Percentiles rank a stretch among this genome's conserved stretches.
These are phyloP conservation scores for Hoplostethus mediterraneus DNA, from an alignment of 2,797 vertebrate genomes.

Conservation along the genomic window DNA sequence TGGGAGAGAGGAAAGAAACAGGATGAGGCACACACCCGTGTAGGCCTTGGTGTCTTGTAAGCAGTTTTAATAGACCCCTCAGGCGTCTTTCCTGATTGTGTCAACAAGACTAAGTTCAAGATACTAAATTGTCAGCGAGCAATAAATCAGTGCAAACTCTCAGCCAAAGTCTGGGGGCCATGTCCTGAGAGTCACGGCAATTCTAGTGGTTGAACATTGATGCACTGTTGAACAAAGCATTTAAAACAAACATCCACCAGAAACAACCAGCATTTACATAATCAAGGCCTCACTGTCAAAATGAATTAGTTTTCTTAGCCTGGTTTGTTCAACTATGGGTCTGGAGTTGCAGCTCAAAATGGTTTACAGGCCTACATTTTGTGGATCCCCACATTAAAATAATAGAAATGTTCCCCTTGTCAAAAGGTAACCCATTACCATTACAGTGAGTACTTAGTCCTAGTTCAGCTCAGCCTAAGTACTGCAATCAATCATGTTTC, in stretches of 20 bases:
- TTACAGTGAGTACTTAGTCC: neutral
- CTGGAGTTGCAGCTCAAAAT: neutral
- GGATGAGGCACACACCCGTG: neutral
- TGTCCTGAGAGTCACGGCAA: neutral
- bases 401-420: neutral
- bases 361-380: neutral
- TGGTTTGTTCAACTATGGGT: neutral
- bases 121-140: constrained; percentile 1
- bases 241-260: neutral
- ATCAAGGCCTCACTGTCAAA: constrained; percentile 5
- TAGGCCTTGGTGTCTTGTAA: neutral
- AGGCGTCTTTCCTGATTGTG: constrained; percentile 25
- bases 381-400: neutral
- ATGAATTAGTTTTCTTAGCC: neutral
- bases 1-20: constrained; percentile 57
- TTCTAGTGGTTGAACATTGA: constrained; percentile 6
- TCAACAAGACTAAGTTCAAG: constrained; percentile 1
- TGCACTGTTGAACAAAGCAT: neutral
- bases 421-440: neutral
- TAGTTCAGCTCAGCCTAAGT: neutral
- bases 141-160: constrained; percentile 21
- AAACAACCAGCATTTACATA: neutral
- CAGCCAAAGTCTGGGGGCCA: neutral
- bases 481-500: neutral
- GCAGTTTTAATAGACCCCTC: neutral